Evolutionary conservation across 2,888 invertebrate species (phyloP).

Genomic region (Venusia cambrica): DNA sequence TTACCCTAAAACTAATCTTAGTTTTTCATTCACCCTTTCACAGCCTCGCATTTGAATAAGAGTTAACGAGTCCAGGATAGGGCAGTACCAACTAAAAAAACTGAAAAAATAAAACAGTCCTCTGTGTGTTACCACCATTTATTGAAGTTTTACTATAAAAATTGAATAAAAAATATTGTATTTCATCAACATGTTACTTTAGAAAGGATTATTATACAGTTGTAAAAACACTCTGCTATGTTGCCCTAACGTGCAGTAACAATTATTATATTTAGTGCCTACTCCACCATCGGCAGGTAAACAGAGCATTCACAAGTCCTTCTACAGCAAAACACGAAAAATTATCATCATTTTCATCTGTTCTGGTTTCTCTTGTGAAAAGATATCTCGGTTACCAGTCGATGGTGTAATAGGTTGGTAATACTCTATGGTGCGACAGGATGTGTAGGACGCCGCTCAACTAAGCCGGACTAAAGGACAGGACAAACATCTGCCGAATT

Average conservation of each 20-base stretch:
- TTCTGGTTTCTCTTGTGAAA: slow-evolving; percentile 1
- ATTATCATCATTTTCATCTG: too few relatives aligned
- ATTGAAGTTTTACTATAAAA: slow-evolving; percentile 79
- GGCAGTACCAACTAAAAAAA: too few relatives aligned
- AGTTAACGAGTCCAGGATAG: too few relatives aligned
- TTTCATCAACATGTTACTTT: slow-evolving; percentile 77
- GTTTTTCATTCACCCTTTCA: too few relatives aligned
- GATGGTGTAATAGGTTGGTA: slow-evolving; percentile 12
- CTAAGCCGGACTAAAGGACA: slow-evolving; percentile 11
- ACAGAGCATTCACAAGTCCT: too few relatives aligned
- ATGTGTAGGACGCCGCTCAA: slow-evolving; percentile 18
- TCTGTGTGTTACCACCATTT: slow-evolving; percentile 73
- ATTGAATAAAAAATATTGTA: slow-evolving; percentile 81
- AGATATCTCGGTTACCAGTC: slow-evolving; percentile 1
- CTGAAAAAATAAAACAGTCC: slow-evolving; percentile 38
- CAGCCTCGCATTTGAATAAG: too few relatives aligned
- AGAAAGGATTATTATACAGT: slow-evolving; percentile 76
- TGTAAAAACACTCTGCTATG: slow-evolving; percentile 58
- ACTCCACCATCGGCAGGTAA: slow-evolving; percentile 27
- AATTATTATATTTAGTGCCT: slow-evolving; percentile 42
- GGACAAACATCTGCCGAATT: slow-evolving; percentile 21
- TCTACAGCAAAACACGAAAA: too few relatives aligned
- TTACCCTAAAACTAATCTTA: too few relatives aligned
- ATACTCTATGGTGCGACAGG: not conserved
- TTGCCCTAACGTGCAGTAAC: slow-evolving; percentile 43